A percentile compares a stretch with the other conserved stretches of the same genome.
Evolutionary conservation across 2,797 vertebrate species (phyloP).

Genomic region (Coreius guichenoti): DNA sequence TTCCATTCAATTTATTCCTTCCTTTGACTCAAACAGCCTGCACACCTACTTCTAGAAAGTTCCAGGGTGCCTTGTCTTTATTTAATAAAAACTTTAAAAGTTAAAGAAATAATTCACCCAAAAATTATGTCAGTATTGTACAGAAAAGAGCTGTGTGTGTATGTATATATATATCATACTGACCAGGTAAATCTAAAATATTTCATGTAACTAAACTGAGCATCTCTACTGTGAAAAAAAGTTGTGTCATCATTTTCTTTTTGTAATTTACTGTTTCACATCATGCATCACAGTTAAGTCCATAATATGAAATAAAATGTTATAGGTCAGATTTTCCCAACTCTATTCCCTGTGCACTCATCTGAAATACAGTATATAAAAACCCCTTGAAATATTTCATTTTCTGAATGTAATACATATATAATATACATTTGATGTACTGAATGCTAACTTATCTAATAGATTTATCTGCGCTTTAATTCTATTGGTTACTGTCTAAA

Average conservation of each 20-base stretch:
- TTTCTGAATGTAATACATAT: neutral
- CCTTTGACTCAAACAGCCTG: neutral
- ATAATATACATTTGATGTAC: neutral
- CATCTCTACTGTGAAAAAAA: neutral
- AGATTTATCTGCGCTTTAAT: neutral
- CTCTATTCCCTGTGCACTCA: neutral
- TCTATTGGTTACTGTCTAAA: neutral
- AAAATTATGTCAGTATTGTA: neutral
- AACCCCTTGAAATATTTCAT: neutral
- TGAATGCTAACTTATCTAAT: neutral
- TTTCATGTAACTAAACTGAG: neutral
- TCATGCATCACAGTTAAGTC: neutral
- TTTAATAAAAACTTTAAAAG: neutral
- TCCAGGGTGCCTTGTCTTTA: neutral
- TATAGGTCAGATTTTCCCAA: neutral
- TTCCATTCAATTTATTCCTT: conserved; percentile 43
- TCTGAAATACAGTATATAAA: neutral
- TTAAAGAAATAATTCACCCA: neutral
- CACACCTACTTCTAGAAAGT: conserved; percentile 36
- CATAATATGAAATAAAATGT: neutral
- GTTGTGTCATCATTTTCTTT: neutral
- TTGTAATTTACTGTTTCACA: neutral
- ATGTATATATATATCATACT: too few species aligned
- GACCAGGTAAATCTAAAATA: neutral
- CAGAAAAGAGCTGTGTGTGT: too few species aligned